Evolutionary conservation across 2,113 vertebrate species (phyloP).

Genomic region (Siphamia tubifer): DNA sequence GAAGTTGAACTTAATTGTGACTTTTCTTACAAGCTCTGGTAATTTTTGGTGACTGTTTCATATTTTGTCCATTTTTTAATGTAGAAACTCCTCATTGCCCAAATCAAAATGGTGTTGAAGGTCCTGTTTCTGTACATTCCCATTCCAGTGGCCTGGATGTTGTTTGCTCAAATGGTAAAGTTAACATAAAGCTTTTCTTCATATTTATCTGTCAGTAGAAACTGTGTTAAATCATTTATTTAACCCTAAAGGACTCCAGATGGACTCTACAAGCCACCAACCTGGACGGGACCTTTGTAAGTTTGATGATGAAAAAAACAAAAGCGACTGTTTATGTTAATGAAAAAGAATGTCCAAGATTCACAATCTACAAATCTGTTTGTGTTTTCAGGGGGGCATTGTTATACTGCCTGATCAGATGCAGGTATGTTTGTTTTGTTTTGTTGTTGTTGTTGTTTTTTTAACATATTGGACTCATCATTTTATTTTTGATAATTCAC

Average conservation of each 20-base stretch:
- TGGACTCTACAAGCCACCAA: conserved; percentile 91
- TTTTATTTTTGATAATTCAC: not conserved
- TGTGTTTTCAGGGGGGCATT: conserved; percentile 84
- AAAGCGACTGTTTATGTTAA: not conserved
- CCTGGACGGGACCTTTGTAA: conserved; percentile 91
- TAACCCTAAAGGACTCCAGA: conserved; percentile 84
- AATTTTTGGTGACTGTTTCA: too few species aligned
- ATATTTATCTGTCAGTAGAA: not conserved
- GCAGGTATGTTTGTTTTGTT: conserved; percentile 88
- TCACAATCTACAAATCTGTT: not conserved
- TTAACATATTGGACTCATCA: not conserved
- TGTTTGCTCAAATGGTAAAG: conserved; percentile 96
- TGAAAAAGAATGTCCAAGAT: not conserved
- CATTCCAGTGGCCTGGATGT: conserved; percentile 96
- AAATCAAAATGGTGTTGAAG: conserved; percentile 87
- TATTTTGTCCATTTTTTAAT: too few species aligned
- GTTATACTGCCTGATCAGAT: too few species aligned
- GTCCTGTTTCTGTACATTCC: conserved; percentile 95
- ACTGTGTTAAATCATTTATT: not conserved
- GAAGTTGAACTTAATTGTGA: too few species aligned
- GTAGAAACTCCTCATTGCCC: too few species aligned
- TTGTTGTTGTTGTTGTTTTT: too few species aligned
- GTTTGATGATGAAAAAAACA: conserved; percentile 54
- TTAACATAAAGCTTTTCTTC: conserved; percentile 23
- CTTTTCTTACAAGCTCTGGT: too few species aligned